Evolutionary conservation across 2,113 vertebrate genomes (phyloP).

Genomic region (Oostethus manadensis): DNA sequence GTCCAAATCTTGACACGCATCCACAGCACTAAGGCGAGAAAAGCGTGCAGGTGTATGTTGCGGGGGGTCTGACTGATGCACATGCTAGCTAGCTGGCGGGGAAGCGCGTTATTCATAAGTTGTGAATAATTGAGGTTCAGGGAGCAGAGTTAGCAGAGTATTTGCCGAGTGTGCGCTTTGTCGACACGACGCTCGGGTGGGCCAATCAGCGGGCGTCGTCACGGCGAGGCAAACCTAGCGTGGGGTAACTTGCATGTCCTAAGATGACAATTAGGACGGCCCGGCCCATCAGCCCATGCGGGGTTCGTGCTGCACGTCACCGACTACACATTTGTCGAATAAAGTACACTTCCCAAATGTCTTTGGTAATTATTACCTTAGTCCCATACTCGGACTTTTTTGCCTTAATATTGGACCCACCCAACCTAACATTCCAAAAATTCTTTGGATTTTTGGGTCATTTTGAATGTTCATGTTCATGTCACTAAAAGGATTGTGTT

Average conservation of each 20-base stretch:
- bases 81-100: constrained; percentile 54
- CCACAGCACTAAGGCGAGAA: constrained; percentile 23
- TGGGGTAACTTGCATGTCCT: constrained; percentile 10
- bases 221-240: constrained; percentile 8
- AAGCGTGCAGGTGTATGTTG: no score
- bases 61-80: constrained; percentile 63
- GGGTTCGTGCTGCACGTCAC: no score
- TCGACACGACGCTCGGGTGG: constrained; percentile 35
- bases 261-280: constrained; percentile 14
- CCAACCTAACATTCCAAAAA: neutral
- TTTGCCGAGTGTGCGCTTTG: constrained; percentile 62
- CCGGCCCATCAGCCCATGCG: neutral
- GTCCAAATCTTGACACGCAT: constrained; percentile 20
- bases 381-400: no score
- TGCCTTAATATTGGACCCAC: no score
- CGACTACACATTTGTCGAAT: no score
- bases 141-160: constrained; percentile 39
- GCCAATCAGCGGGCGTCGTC: constrained; percentile 33
- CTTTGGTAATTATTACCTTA: no score
- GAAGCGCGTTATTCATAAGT: constrained; percentile 68
- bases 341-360: no score
- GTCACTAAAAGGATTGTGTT: no score
- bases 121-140: constrained; percentile 69
- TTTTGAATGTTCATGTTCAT: no score
- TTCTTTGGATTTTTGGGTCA: no score